A percentile compares a stretch with the other conserved stretches of the same genome.
These are phyloP conservation scores for Varanus salvator DNA, from an alignment of 2,113 vertebrate species.

Conservation along the genomic window DNA sequence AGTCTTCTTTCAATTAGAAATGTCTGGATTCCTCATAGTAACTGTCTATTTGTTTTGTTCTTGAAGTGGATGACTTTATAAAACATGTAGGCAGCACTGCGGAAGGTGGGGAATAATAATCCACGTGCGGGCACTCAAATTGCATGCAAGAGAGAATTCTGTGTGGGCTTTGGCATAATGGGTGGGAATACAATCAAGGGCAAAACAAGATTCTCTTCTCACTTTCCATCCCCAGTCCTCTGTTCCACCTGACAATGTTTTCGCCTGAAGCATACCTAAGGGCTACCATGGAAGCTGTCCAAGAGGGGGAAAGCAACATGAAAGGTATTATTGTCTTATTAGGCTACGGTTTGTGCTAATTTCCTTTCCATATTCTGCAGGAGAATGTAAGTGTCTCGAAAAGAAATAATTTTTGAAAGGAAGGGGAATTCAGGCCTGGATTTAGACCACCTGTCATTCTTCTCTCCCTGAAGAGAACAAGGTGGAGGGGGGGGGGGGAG, in stretches of 20 bases:
- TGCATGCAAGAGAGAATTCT: neutral
- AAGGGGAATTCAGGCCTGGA: constrained; percentile 31
- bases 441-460: constrained; percentile 48
- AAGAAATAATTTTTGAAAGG: constrained; percentile 49
- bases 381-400: constrained; percentile 43
- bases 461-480: neutral
- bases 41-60: constrained; percentile 22
- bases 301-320: constrained; percentile 54
- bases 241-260: constrained; percentile 47
- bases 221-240: constrained; percentile 7
- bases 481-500: neutral
- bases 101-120: neutral
- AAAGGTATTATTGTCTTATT: constrained; percentile 65
- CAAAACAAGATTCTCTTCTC: neutral
- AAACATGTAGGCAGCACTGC: constrained; percentile 4
- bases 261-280: constrained; percentile 57
- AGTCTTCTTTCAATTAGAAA: constrained; percentile 32
- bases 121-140: constrained; percentile 2
- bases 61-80: constrained; percentile 51
- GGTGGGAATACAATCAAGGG: constrained; percentile 26
- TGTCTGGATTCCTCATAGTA: constrained; percentile 44
- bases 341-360: constrained; percentile 62
- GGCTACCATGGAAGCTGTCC: constrained; percentile 57
- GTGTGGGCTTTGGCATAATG: constrained; percentile 4
- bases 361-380: constrained; percentile 34